Evolutionary conservation across 2,113 vertebrate species (phyloP).

Genomic region (Zosterops japonicus): DNA sequence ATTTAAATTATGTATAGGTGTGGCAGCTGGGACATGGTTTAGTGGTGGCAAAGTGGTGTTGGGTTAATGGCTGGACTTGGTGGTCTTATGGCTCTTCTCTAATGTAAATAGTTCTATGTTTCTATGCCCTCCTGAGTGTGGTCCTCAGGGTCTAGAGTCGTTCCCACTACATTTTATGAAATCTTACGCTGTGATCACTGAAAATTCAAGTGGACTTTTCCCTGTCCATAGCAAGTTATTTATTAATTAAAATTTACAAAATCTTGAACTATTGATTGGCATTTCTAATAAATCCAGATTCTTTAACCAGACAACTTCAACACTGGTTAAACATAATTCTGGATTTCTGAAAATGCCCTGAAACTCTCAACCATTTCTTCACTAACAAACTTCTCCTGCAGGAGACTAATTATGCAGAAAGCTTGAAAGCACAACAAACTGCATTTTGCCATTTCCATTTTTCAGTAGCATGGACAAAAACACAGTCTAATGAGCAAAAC

Average conservation of each 20-base stretch:
- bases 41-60: not conserved
- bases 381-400: not conserved
- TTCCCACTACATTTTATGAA: not conserved
- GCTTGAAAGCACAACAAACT: not conserved
- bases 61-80: too few relatives aligned
- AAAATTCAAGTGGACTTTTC: not conserved
- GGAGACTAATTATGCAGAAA: not conserved
- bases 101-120: not conserved
- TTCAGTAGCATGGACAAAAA: not conserved
- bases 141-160: not conserved
- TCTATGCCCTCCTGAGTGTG: not conserved
- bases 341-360: not conserved
- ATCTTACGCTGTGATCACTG: not conserved
- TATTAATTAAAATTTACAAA: not conserved
- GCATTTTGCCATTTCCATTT: not conserved
- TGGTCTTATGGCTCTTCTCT: not conserved
- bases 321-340: not conserved
- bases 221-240: not conserved
- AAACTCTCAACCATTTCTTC: not conserved
- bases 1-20: not conserved
- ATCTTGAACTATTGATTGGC: not conserved
- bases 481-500: constrained; percentile 13
- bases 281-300: not conserved
- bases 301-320: not conserved
- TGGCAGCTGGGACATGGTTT: not conserved